Base-by-base conservation (phyloP, 1,140 invertebrate genomes). In the Drosophila bifasciata region DNA sequence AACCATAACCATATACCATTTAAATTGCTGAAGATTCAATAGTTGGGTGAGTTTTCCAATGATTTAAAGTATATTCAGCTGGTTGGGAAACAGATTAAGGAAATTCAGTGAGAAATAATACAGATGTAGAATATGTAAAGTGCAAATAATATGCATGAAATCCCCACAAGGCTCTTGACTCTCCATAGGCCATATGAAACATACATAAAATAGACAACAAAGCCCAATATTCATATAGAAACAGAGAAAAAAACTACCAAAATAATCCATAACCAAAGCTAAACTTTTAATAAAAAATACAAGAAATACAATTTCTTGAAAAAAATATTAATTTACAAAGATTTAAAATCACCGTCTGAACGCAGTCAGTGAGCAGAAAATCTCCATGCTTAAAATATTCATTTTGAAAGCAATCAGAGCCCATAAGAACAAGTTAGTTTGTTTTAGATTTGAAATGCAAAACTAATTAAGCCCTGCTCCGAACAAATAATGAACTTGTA, bases 401-500 rank as follows among this genome's bases (percentile, higher is more conserved):
- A 51, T 41, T 62, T 62, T 39, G 17, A 41, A 43, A n/a, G 17
- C 49, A 46, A 36, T 13, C 9, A 36, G 32, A 36, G 1, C 32
- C 32, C 32, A 39, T 15, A 45, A 52, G 46, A 17, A 68, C 58
- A 69, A 83, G 77, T 68, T 45, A 79, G 70, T 75, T 84, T 60
- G 57, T 55, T 36, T 61, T 57, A 48, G 56, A 60, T 36, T 19
- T 43, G 17, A 75, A 79, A 79, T 79, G 61, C 52, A 67, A 39
- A 70, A 83, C 79, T 70, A 75, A 84, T 83, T 85, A 84, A 66
- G 60, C 46, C 63, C 45, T 61, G 49, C 49, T 75, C 53, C 32
- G 17, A 40, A 72, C 44, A 41, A 74, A 75, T 83, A 79, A 83
- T 81, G 59, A 81, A 84, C 79, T 66, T 49, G 41, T 41, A 19